These are phyloP conservation scores for Tupaia chinensis DNA, from an alignment of 2,113 vertebrate genomes.

Conservation along the genomic window DNA sequence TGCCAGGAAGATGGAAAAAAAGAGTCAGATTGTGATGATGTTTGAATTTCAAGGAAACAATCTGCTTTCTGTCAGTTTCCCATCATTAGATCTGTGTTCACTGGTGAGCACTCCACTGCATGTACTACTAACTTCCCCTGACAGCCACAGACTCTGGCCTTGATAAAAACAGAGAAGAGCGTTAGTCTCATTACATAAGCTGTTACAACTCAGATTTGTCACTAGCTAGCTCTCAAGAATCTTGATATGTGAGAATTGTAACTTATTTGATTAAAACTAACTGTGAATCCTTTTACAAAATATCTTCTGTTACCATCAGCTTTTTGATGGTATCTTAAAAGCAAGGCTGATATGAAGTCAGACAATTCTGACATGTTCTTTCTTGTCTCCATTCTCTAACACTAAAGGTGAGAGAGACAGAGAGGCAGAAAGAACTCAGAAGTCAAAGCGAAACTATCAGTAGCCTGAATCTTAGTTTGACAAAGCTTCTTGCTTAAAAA, in stretches of 20 bases:
- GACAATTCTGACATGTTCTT: background rate
- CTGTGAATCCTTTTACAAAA: background rate
- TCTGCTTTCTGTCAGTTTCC: background rate
- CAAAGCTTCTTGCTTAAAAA: slow-evolving; percentile 9
- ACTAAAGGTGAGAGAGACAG: background rate
- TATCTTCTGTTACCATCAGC: background rate
- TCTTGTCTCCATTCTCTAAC: background rate
- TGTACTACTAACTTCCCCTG: background rate
- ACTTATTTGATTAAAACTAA: background rate
- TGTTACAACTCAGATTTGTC: background rate
- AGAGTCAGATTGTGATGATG: background rate
- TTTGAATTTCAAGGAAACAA: slow-evolving; percentile 39
- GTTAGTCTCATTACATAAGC: background rate
- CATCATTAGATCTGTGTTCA: background rate
- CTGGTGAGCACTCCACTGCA: background rate
- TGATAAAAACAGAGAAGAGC: background rate
- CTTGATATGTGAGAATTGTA: background rate
- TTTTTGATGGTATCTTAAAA: slow-evolving; percentile 40
- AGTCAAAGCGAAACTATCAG: background rate
- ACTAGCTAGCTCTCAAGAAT: background rate
- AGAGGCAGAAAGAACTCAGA: background rate
- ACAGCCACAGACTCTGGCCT: background rate
- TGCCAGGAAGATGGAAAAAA: background rate
- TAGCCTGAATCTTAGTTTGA: background rate
- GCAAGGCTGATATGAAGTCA: background rate